phyloP scores from a whole-genome alignment of 53 echinoderm and acorn worm genomes.

The Stichopus horrens region DNA sequence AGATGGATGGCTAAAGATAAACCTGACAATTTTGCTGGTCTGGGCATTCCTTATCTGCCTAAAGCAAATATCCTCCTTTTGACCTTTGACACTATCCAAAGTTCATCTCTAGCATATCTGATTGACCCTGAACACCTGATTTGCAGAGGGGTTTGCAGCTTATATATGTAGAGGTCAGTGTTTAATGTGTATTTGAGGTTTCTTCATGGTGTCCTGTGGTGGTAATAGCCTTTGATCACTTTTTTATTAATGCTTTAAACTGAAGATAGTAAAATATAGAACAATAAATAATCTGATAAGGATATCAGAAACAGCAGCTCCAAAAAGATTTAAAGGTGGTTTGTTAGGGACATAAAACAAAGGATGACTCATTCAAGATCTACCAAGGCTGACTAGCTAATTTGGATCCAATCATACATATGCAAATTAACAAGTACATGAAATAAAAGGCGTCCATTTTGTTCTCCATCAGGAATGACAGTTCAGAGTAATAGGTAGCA shows the following conservation, averaged over 20 bases:
- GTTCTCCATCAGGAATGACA: too few relatives aligned
- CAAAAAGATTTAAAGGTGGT: neutral
- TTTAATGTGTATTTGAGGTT: neutral
- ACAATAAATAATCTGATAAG: neutral
- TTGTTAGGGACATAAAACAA: neutral
- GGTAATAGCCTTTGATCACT: neutral
- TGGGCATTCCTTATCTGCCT: neutral
- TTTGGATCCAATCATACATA: too few relatives aligned
- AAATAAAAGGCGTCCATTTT: too few relatives aligned
- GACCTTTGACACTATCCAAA: neutral
- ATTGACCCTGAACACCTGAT: neutral
- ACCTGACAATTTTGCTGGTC: neutral
- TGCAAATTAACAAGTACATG: too few relatives aligned
- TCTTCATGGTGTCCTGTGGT: neutral
- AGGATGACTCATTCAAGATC: neutral
- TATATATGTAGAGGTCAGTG: neutral
- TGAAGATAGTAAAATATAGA: neutral
- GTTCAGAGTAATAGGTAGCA: too few relatives aligned
- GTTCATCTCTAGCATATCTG: neutral
- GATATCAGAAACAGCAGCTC: neutral
- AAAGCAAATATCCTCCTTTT: neutral
- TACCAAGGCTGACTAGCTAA: too few relatives aligned
- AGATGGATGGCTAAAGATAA: neutral
- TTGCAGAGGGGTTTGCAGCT: neutral
- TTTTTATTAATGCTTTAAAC: neutral